Evolutionary conservation across 2,113 vertebrate species (phyloP).

Genomic region (Corythornis cristatus): DNA sequence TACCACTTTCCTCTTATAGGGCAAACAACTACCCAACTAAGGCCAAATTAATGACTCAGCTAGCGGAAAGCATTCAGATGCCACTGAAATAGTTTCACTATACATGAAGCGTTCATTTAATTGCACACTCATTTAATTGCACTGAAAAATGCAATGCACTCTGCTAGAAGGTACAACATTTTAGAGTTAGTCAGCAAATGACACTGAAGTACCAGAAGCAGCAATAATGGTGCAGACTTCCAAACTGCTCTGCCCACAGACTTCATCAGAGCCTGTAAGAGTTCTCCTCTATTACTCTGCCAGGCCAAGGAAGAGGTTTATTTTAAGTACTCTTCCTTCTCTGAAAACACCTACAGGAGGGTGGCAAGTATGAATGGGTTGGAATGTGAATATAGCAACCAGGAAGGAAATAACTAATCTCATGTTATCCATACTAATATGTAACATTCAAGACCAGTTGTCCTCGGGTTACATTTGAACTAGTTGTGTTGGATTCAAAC

Average conservation of each 20-base stretch:
- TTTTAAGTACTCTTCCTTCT: not conserved
- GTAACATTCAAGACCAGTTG: not conserved
- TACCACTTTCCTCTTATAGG: not conserved
- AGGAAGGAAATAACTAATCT: not conserved
- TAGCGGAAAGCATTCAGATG: not conserved
- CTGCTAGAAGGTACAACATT: not conserved
- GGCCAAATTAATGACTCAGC: not conserved
- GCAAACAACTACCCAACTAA: not conserved
- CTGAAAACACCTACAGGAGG: not conserved
- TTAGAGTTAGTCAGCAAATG: conserved; percentile 22
- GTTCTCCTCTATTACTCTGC: not conserved
- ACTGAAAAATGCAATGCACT: conserved; percentile 14
- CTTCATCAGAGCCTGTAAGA: not conserved
- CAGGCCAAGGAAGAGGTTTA: not conserved
- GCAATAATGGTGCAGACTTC: not conserved
- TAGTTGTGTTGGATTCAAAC: not conserved
- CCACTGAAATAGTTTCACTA: not conserved
- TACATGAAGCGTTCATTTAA: not conserved
- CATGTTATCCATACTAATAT: not conserved
- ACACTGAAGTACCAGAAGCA: not conserved
- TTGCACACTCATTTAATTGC: not conserved
- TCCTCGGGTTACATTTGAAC: not conserved
- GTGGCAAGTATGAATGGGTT: not conserved
- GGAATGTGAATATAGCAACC: not conserved
- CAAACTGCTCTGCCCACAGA: not conserved